Base-by-base conservation (phyloP, 2,113 vertebrate genomes). In the Phylloscopus whistleri region DNA sequence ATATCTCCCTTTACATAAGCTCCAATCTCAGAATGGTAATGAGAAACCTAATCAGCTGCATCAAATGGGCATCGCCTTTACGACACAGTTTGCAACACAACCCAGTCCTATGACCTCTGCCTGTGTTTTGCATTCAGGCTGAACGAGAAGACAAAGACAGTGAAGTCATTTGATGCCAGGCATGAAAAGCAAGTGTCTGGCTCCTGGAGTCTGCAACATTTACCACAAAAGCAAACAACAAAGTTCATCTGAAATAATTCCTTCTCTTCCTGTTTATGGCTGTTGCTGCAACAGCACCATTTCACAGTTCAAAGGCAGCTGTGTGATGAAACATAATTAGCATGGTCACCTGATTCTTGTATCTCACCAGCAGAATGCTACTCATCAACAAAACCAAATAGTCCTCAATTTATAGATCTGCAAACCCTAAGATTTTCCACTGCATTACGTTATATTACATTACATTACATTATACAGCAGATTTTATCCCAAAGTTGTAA, bases 241-340 rank as follows among this genome's bases (percentile, higher is more conserved):
- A 95, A 91, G 52, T 94, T 92, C 35, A 72, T 46, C 48, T 90
- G 66, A 84, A 93, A 81, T 81, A 75, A 52, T 49, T 52, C 39
- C 48, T 86, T 80, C 59, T 33, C 35, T 88, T 90, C 89, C 73
- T 84, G 68, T 87, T 93, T 82, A 68, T 26, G 21, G n/a, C 27
- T 74, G 48, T 55, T 94, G 43, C n/a, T 82, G 56, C 58, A 82
- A 79, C 30, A 93, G 67, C 56, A 87, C 69, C 11, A 21, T 63
- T 87, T 75, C 73, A 89, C 16, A 69, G 68, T 80, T 92, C 86
- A 96, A 92, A 91, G 89, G 83, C 67, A 86, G 39, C n/a, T 69
- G 23, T 41, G 31, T 83, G 55, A 77, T 44, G 59, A 92, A 89
- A 87, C 35, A 28, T 31, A 89, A 94, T 89, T 67, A 78, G 30